Conservation (phyloP, 2,888 invertebrate genomes). For the Oegoconia quadripuncta region DNA sequence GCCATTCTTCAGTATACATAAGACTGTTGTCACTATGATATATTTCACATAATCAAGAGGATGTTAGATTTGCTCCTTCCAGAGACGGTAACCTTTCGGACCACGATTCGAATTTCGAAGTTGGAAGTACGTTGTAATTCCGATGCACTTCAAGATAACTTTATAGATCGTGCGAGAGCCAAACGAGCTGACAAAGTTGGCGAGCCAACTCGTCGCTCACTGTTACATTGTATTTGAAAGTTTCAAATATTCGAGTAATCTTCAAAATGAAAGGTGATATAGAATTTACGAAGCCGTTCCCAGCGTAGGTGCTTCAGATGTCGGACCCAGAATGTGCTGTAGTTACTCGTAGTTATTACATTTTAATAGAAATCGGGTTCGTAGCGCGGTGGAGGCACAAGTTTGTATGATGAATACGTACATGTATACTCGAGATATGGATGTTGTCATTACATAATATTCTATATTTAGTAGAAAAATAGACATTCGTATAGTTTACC, state of each 20-base stretch:
- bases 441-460: no score
- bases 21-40: neutral
- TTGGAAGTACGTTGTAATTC: constrained; percentile 65
- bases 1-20: neutral
- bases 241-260: constrained; percentile 36
- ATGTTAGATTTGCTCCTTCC: constrained; percentile 41
- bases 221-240: constrained; percentile 31
- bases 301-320: constrained; percentile 26
- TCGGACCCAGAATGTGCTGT: constrained; percentile 21
- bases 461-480: no score
- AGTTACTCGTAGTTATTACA: no score
- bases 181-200: constrained; percentile 69
- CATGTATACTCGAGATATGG: no score
- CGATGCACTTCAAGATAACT: constrained; percentile 71
- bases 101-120: constrained; percentile 57
- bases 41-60: neutral
- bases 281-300: constrained; percentile 11
- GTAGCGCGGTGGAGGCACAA: no score
- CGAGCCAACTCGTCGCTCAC: constrained; percentile 29
- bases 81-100: constrained; percentile 33
- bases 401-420: no score
- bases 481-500: no score
- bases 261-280: constrained; percentile 39
- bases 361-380: no score
- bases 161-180: constrained; percentile 55